These are phyloP conservation scores for Halichoerus grypus DNA, from an alignment of 2,113 vertebrate genomes.

Conservation along the genomic window DNA sequence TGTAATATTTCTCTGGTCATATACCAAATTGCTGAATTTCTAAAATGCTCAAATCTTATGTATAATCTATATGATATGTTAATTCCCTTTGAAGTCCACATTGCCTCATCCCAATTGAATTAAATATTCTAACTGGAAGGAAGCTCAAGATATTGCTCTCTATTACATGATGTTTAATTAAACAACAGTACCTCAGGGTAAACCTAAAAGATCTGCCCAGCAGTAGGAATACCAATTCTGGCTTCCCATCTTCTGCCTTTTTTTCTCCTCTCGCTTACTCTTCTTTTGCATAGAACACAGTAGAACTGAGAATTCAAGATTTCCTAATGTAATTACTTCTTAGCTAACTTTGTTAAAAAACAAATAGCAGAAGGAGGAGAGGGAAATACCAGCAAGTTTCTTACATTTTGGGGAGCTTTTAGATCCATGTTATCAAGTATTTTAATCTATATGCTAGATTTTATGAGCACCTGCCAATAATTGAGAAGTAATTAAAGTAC, in stretches of 20 bases:
- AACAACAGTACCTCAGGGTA: background rate
- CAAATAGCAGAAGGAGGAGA: background rate
- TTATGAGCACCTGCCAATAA: background rate
- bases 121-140: conserved; percentile 55
- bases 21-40: conserved; percentile 16
- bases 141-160: conserved; percentile 27
- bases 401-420: conserved; percentile 8
- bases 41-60: conserved; percentile 43
- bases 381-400: background rate
- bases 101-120: conserved; percentile 23
- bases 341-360: background rate
- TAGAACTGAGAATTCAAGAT: conserved; percentile 1
- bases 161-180: conserved; percentile 69
- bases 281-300: background rate
- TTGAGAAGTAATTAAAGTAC: background rate
- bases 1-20: background rate
- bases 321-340: conserved; percentile 34
- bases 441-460: conserved; percentile 19
- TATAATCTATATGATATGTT: conserved; percentile 17
- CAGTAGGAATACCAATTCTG: background rate
- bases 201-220: background rate
- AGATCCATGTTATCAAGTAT: background rate
- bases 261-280: background rate
- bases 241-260: background rate
- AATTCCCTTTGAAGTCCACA: conserved; percentile 58